Conservation (phyloP, 2,113 vertebrate genomes). For the Sapayoa aenigma region DNA sequence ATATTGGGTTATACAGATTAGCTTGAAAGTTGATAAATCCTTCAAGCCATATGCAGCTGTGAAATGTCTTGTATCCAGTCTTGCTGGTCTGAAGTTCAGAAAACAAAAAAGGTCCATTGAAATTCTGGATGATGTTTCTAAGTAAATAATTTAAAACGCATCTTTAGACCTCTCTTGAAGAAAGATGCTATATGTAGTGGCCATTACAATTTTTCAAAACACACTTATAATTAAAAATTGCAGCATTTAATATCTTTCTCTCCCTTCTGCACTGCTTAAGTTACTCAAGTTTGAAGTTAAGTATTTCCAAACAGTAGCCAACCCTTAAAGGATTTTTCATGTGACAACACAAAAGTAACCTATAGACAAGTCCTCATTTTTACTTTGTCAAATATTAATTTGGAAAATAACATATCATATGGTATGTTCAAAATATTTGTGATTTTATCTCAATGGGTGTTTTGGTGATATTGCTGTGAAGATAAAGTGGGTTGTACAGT, state of each 20-base stretch:
- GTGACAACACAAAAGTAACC: background rate
- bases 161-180: background rate
- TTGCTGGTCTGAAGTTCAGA: background rate
- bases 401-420: background rate
- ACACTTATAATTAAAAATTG: background rate
- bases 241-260: background rate
- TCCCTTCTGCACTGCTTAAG: background rate
- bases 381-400: constrained; percentile 13
- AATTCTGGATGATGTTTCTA: background rate
- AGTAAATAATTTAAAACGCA: background rate
- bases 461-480: constrained; percentile 29
- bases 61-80: background rate
- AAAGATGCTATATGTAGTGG: background rate
- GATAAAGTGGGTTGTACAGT: constrained; percentile 19
- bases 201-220: background rate
- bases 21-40: background rate
- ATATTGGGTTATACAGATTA: background rate
- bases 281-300: background rate
- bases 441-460: constrained; percentile 37
- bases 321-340: background rate
- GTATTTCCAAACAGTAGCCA: background rate
- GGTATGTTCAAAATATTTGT: constrained; percentile 50
- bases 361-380: background rate
- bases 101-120: background rate
- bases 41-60: background rate